Percentiles rank a stretch among this genome's conserved stretches.
Conservation (phyloP, 37 sponge, comb jelly and placozoan species). For the Sycon ciliatum region DNA sequence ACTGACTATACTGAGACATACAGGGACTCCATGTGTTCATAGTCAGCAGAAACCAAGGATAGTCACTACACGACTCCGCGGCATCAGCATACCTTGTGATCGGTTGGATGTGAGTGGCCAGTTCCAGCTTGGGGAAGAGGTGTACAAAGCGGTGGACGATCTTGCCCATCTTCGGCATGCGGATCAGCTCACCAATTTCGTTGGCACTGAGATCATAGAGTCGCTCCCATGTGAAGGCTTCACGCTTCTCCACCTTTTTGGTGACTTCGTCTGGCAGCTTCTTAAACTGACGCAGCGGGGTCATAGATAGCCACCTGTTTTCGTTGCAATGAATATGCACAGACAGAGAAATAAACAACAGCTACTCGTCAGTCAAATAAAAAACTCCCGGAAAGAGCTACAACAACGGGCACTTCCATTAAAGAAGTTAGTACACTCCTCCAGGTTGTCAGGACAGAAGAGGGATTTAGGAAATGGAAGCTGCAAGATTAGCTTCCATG, state of each 20-base stretch:
- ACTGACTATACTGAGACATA: neutral
- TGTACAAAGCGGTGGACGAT: constrained; percentile 91
- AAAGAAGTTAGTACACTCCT: no score
- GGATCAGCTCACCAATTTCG: constrained; percentile 93
- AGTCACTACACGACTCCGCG: neutral
- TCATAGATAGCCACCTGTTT: constrained; percentile 94
- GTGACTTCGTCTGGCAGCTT: constrained; percentile 91
- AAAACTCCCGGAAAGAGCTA: no score
- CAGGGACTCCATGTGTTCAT: neutral
- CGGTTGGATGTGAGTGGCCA: constrained; percentile 93
- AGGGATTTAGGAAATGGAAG: no score
- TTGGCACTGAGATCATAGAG: constrained; percentile 80
- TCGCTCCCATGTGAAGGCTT: constrained; percentile 93
- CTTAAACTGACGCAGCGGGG: constrained; percentile 94
- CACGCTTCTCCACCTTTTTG: constrained; percentile 92
- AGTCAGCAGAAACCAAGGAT: neutral
- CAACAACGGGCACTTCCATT: no score
- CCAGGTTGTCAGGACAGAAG: no score
- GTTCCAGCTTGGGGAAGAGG: constrained; percentile 89
- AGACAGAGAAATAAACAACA: no score
- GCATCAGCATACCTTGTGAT: constrained; percentile 66
- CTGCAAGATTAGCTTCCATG: no score
- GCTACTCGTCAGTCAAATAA: no score
- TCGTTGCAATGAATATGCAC: neutral
- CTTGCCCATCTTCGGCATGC: constrained; percentile 98